phyloP scores from a whole-genome alignment of 2,888 invertebrate genomes.

The Patella pellucida region DNA sequence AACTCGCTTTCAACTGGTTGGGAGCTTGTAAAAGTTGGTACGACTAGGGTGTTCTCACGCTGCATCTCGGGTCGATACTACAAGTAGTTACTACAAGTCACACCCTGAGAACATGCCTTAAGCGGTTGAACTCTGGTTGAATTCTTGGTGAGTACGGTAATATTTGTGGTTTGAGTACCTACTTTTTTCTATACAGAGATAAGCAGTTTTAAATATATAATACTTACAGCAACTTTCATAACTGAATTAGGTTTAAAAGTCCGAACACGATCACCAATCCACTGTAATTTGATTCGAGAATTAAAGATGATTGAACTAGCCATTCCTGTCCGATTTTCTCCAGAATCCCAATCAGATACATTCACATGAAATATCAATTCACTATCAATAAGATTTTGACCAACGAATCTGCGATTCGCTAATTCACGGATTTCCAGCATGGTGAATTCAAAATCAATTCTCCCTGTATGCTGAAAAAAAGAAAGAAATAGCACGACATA shows the following conservation, averaged over 20 bases:
- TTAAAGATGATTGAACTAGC: slow-evolving; percentile 90
- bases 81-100: too few species aligned
- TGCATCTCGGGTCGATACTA: too few species aligned
- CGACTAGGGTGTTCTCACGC: too few species aligned
- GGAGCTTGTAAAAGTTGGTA: too few species aligned
- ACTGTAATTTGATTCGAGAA: slow-evolving; percentile 85
- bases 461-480: slow-evolving; percentile 84
- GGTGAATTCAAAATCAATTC: slow-evolving; percentile 88
- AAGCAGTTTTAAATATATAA: too few species aligned
- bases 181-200: too few species aligned
- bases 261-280: slow-evolving; percentile 91
- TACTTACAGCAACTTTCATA: slow-evolving; percentile 84
- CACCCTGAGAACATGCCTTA: too few species aligned
- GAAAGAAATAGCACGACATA: slow-evolving; percentile 34
- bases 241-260: slow-evolving; percentile 97
- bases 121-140: too few species aligned
- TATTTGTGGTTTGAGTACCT: not conserved
- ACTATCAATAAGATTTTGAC: slow-evolving; percentile 50
- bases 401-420: slow-evolving; percentile 33
- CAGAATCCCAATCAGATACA: slow-evolving; percentile 68
- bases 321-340: slow-evolving; percentile 77
- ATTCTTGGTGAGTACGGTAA: not conserved
- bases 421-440: slow-evolving; percentile 79
- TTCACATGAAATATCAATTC: slow-evolving; percentile 67
- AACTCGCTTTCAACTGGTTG: too few species aligned